phyloP scores from a whole-genome alignment of 2,113 vertebrate species.

The Phylloscopus whistleri region DNA sequence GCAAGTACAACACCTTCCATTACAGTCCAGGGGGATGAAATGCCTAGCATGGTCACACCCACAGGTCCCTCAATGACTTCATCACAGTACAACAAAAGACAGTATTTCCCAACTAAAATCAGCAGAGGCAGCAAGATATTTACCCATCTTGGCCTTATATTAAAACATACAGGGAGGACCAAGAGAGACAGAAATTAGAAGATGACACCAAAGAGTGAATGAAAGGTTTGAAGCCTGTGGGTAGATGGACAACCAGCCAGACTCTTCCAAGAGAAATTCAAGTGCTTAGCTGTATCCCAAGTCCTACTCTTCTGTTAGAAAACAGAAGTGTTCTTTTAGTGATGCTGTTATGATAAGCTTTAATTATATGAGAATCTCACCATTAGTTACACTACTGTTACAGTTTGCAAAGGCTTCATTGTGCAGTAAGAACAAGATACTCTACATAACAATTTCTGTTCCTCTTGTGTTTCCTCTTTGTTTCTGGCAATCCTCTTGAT shows the following conservation, averaged over 20 bases:
- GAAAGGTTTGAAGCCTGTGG: neutral
- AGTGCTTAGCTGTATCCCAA: neutral
- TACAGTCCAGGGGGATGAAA: neutral
- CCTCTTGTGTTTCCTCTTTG: neutral
- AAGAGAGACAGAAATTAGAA: neutral
- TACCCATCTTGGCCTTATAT: neutral
- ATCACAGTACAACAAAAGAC: neutral
- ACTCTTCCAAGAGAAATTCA: neutral
- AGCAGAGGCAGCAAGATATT: neutral
- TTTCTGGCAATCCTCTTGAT: neutral
- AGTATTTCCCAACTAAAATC: neutral
- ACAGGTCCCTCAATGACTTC: neutral
- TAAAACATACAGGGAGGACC: accelerated
- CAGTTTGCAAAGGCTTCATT: neutral
- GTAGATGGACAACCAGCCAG: neutral
- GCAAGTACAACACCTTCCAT: neutral
- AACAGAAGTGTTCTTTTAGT: neutral
- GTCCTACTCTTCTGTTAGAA: neutral
- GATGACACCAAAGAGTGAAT: neutral
- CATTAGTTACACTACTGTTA: neutral
- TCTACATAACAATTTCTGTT: neutral
- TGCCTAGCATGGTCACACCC: neutral
- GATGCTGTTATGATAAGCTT: neutral
- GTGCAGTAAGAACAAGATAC: neutral
- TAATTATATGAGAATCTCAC: neutral